These are phyloP conservation scores for Antechinus flavipes DNA, from an alignment of 2,113 vertebrate species.

Conservation along the genomic window DNA sequence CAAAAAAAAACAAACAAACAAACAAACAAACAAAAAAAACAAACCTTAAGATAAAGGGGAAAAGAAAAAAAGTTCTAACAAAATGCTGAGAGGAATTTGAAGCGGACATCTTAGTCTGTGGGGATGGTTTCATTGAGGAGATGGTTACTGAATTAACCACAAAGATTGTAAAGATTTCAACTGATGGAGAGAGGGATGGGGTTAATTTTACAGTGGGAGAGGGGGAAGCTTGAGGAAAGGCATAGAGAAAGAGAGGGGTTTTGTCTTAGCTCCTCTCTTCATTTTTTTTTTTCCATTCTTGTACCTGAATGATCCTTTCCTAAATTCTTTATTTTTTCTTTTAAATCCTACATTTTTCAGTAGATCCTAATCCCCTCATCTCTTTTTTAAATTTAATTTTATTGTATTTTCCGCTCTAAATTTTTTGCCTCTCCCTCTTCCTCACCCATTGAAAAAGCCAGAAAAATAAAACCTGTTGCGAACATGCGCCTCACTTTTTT, in stretches of 20 bases:
- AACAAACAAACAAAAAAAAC: no score
- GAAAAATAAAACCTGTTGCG: background rate
- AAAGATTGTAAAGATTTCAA: background rate
- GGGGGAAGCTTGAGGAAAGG: background rate
- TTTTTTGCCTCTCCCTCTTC: background rate
- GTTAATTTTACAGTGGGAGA: background rate
- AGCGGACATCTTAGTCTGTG: background rate
- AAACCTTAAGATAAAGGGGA: background rate
- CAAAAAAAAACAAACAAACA: background rate
- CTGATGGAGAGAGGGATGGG: background rate
- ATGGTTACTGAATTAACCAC: background rate
- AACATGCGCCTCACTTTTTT: background rate
- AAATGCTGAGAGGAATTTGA: background rate
- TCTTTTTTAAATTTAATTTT: background rate
- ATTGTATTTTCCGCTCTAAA: background rate
- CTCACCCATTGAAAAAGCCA: background rate
- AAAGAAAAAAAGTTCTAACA: background rate
- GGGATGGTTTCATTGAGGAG: background rate
- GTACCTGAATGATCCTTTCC: background rate
- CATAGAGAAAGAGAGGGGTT: background rate
- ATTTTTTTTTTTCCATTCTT: background rate
- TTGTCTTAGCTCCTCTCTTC: background rate
- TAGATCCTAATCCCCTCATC: background rate
- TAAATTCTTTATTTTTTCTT: background rate
- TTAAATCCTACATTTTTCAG: background rate